Evolutionary conservation across 2,113 vertebrate species (phyloP).

Genomic region (Oceanites oceanicus): DNA sequence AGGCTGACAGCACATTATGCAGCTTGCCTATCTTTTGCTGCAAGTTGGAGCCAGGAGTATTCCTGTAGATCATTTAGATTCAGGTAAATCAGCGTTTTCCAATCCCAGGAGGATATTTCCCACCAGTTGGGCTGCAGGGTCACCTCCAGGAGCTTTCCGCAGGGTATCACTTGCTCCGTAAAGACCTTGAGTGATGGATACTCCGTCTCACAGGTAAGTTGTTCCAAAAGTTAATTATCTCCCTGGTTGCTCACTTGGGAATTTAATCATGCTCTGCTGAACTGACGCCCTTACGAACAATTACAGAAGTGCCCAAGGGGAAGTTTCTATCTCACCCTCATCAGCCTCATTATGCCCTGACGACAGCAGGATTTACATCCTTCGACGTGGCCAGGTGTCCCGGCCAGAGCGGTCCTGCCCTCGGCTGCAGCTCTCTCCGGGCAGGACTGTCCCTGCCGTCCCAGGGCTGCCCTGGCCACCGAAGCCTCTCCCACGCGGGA

Average conservation of each 20-base stretch:
- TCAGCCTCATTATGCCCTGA: not conserved
- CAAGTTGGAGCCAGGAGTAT: not conserved
- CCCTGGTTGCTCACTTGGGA: conserved; percentile 24
- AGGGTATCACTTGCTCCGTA: not conserved
- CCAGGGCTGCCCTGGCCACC: not conserved
- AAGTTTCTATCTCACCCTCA: conserved; percentile 1
- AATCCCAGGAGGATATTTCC: not conserved
- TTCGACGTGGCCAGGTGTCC: fast-evolving
- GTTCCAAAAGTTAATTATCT: conserved; percentile 58
- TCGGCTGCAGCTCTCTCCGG: not conserved
- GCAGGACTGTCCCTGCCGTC: not conserved
- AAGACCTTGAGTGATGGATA: conserved; percentile 27
- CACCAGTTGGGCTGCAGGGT: not conserved
- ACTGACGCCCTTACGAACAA: not conserved
- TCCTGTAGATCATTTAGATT: not conserved
- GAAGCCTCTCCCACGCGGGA: not conserved
- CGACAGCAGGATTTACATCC: not conserved
- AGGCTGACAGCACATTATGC: not conserved
- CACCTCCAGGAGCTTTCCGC: conserved; percentile 29
- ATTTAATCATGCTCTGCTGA: conserved; percentile 23
- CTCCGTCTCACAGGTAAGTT: conserved; percentile 9
- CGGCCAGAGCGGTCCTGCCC: fast-evolving
- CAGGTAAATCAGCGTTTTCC: conserved; percentile 35
- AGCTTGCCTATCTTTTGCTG: not conserved
- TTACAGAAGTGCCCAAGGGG: conserved; percentile 27